Evolutionary conservation across 2,888 invertebrate genomes (phyloP).

Genomic region (Zygaena filipendulae): DNA sequence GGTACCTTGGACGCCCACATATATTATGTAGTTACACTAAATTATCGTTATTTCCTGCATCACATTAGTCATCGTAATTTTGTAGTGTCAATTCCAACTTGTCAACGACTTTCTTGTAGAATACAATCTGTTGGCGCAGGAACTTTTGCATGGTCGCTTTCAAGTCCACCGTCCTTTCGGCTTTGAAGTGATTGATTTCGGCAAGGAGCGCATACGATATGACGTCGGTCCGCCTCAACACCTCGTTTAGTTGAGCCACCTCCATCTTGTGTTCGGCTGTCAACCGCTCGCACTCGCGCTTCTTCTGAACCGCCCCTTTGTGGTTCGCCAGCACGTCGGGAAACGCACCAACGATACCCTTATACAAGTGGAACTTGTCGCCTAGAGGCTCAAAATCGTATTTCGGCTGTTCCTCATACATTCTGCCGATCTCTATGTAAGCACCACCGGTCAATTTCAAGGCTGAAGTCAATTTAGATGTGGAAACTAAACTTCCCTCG

Average conservation of each 20-base stretch:
- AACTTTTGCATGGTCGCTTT: slow-evolving; percentile 88
- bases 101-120: slow-evolving; percentile 87
- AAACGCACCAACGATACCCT: slow-evolving; percentile 89
- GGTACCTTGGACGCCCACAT: too few species aligned
- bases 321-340: slow-evolving; percentile 92
- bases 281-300: slow-evolving; percentile 87
- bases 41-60: too few species aligned
- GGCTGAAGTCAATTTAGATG: slow-evolving; percentile 79
- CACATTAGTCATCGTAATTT: slow-evolving; percentile 53
- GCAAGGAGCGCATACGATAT: slow-evolving; percentile 94
- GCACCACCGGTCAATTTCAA: slow-evolving; percentile 88
- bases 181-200: slow-evolving; percentile 94
- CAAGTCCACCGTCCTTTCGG: slow-evolving; percentile 86
- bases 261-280: slow-evolving; percentile 86
- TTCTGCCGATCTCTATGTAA: slow-evolving; percentile 88
- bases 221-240: slow-evolving; percentile 86
- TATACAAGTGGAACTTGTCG: slow-evolving; percentile 93
- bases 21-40: too few species aligned
- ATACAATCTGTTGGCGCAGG: slow-evolving; percentile 88
- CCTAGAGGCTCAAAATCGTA: slow-evolving; percentile 91
- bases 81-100: slow-evolving; percentile 73
- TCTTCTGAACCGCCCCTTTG: slow-evolving; percentile 89
- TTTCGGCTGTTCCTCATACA: slow-evolving; percentile 92
- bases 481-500: slow-evolving; percentile 71
- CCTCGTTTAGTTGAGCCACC: slow-evolving; percentile 81